Evolutionary conservation across 1,140 invertebrate genomes (phyloP).

Genomic region (Carcinoscorpius rotundicauda): DNA sequence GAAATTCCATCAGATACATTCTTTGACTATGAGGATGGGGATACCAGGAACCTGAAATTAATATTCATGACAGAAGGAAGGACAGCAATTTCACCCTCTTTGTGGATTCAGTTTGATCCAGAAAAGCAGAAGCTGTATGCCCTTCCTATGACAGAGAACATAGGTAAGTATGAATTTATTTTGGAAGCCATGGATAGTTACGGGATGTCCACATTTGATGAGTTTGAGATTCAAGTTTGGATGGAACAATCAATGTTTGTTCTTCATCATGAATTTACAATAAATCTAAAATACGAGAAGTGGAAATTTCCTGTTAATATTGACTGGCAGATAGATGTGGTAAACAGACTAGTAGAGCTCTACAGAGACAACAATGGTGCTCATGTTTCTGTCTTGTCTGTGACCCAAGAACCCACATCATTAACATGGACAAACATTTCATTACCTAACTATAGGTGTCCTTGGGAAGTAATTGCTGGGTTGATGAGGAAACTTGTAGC

Average conservation of each 20-base stretch:
- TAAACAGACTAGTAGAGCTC: slow-evolving; percentile 51
- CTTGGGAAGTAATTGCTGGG: slow-evolving; percentile 39
- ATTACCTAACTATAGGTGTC: slow-evolving; percentile 43
- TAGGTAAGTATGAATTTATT: slow-evolving; percentile 68
- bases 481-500: slow-evolving; percentile 40
- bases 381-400: slow-evolving; percentile 52
- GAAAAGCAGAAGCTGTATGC: slow-evolving; percentile 63
- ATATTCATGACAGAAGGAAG: slow-evolving; percentile 46
- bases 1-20: slow-evolving; percentile 67
- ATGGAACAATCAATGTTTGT: slow-evolving; percentile 61
- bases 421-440: slow-evolving; percentile 76
- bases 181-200: slow-evolving; percentile 62
- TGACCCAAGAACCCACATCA: slow-evolving; percentile 34
- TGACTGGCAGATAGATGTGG: slow-evolving; percentile 40
- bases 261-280: slow-evolving; percentile 67
- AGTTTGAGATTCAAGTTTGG: slow-evolving; percentile 55
- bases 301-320: slow-evolving; percentile 43
- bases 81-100: slow-evolving; percentile 46
- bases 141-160: slow-evolving; percentile 61
- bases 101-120: slow-evolving; percentile 73
- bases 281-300: slow-evolving; percentile 48
- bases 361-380: slow-evolving; percentile 53
- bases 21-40: slow-evolving; percentile 67
- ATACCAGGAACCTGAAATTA: slow-evolving; percentile 58
- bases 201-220: slow-evolving; percentile 52